Conservation (phyloP, 2,113 vertebrate genomes). For the Bufo bufo region DNA sequence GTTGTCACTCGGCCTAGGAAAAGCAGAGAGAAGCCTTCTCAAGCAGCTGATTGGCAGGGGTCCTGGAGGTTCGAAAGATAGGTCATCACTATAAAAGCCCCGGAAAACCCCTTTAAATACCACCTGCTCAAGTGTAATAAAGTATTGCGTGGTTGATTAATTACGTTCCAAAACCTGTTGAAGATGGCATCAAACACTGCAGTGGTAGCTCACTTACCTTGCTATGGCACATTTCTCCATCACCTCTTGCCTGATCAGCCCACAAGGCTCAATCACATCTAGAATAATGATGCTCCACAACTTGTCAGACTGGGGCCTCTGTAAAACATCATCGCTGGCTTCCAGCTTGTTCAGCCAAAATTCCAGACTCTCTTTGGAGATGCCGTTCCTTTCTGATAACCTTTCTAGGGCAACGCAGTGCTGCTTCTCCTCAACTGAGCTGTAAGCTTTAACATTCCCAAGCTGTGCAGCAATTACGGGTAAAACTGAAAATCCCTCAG, state of each 20-base stretch:
- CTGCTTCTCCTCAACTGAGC: slow-evolving; percentile 90
- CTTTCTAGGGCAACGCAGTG: slow-evolving; percentile 81
- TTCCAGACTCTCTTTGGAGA: slow-evolving; percentile 80
- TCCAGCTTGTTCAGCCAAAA: slow-evolving; percentile 91
- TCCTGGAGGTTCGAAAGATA: no score
- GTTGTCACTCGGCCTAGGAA: no score
- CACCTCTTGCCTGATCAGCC: slow-evolving; percentile 92
- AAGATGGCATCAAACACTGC: neutral
- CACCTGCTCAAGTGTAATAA: no score
- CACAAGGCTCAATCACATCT: slow-evolving; percentile 93
- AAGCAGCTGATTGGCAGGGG: no score
- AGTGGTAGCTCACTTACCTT: slow-evolving; percentile 71
- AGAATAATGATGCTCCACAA: slow-evolving; percentile 94
- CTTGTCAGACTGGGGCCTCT: slow-evolving; percentile 88
- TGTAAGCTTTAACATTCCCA: slow-evolving; percentile 86
- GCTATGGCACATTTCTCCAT: slow-evolving; percentile 96
- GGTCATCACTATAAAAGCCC: no score
- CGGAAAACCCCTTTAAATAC: no score
- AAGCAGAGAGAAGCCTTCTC: no score
- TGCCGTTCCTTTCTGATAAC: slow-evolving; percentile 79
- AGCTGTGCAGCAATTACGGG: slow-evolving; percentile 86
- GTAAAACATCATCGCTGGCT: slow-evolving; percentile 83
- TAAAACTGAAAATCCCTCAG: slow-evolving; percentile 93
- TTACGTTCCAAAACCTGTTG: no score
- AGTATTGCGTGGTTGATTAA: no score